Conservation (phyloP, 2,888 invertebrate species). For the Clitarchus hookeri region DNA sequence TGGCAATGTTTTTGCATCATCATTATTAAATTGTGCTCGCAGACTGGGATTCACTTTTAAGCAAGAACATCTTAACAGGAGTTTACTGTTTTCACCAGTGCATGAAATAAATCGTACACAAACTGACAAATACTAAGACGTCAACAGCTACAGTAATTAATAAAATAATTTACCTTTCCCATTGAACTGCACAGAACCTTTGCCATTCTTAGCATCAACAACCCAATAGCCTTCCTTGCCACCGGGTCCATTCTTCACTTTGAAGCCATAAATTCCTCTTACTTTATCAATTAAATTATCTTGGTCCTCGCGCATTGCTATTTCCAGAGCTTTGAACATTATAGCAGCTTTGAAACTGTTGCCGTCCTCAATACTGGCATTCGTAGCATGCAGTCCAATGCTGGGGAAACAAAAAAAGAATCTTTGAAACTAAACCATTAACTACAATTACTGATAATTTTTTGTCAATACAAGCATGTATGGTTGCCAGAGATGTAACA, state of each 20-base stretch:
- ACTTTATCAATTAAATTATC: constrained; percentile 83
- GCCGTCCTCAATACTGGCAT: constrained; percentile 48
- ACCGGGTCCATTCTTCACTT: constrained; percentile 77
- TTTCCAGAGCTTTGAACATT: constrained; percentile 79
- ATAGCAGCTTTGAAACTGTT: constrained; percentile 75
- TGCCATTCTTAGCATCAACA: constrained; percentile 88
- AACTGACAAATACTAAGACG: not conserved
- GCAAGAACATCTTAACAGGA: no score
- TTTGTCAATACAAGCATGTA: no score
- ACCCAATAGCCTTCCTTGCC: constrained; percentile 89
- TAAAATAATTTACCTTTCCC: constrained; percentile 58
- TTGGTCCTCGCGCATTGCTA: constrained; percentile 78
- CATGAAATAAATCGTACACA: not conserved
- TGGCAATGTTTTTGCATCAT: no score
- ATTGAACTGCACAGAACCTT: constrained; percentile 82
- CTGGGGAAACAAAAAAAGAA: no score
- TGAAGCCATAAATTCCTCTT: constrained; percentile 88
- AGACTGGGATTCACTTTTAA: no score
- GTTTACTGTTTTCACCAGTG: no score
- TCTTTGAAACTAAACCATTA: no score
- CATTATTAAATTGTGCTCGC: no score
- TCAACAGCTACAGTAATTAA: not conserved
- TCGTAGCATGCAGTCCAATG: constrained; percentile 29
- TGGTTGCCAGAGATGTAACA: no score
- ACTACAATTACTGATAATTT: no score